phyloP scores from a whole-genome alignment of 2,113 vertebrate species.

The Coptodon rendalli region DNA sequence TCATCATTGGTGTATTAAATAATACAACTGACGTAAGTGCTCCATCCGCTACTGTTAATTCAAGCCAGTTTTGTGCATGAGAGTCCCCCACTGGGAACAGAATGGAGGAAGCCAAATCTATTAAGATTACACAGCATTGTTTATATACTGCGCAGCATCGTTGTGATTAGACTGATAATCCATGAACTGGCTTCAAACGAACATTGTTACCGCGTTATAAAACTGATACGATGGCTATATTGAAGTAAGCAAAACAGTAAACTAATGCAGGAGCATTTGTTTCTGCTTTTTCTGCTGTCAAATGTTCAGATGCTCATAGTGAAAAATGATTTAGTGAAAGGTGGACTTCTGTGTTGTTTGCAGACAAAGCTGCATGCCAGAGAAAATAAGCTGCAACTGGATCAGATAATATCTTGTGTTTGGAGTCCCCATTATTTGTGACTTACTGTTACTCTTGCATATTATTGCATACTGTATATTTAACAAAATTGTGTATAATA shows the following conservation, averaged over 20 bases:
- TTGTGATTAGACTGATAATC: neutral
- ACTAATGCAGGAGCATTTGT: neutral
- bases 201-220: accelerated
- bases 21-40: neutral
- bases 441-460: neutral
- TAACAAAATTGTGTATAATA: neutral
- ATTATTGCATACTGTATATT: neutral
- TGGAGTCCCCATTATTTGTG: neutral
- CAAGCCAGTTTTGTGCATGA: neutral
- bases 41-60: neutral
- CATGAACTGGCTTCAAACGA: neutral
- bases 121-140: neutral
- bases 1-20: neutral
- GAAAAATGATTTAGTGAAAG: neutral
- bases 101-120: neutral
- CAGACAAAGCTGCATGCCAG: neutral
- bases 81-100: neutral
- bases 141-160: neutral
- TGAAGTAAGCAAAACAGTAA: neutral
- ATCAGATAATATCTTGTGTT: neutral
- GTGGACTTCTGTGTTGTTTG: neutral
- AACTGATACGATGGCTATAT: neutral
- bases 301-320: neutral
- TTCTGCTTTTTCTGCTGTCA: neutral
- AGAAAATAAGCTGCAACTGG: neutral